Evolutionary conservation across 2,888 invertebrate species (phyloP).

Genomic region (Limnephilus auricula): DNA sequence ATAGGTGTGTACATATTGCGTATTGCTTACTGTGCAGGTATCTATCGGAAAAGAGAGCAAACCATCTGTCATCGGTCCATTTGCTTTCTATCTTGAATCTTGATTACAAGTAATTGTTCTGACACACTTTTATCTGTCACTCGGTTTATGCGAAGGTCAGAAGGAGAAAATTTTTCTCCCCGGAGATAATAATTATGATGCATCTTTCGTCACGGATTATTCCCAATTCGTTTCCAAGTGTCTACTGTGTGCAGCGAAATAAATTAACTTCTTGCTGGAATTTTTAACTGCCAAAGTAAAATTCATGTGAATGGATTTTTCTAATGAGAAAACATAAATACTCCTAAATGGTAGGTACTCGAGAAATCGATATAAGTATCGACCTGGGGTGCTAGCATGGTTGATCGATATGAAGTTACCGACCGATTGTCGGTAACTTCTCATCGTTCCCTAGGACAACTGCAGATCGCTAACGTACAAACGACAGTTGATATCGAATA

Average conservation of each 20-base stretch:
- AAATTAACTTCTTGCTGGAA: neutral
- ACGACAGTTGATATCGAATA: too few relatives aligned
- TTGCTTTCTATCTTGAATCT: constrained; percentile 19
- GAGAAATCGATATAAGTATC: too few relatives aligned
- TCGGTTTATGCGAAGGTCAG: neutral
- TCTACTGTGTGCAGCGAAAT: neutral
- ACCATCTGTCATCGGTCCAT: neutral
- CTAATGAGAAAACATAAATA: too few relatives aligned
- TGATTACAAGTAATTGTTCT: neutral
- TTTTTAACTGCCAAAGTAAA: too few relatives aligned
- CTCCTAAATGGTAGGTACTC: too few relatives aligned
- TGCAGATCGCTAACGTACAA: too few relatives aligned
- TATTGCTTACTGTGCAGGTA: neutral
- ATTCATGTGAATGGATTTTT: too few relatives aligned
- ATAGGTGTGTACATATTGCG: neutral
- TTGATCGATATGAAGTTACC: too few relatives aligned
- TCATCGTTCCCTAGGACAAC: too few relatives aligned
- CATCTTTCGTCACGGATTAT: neutral
- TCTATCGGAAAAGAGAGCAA: neutral
- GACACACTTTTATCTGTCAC: constrained; percentile 25
- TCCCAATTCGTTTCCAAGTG: neutral
- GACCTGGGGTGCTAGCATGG: too few relatives aligned
- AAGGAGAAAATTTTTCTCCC: neutral
- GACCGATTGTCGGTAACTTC: too few relatives aligned
- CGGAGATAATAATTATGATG: neutral